A percentile compares a stretch with the other conserved stretches of the same genome.
phyloP scores from a whole-genome alignment of 2,888 invertebrate genomes.

The Sinhomidia bicolor region DNA sequence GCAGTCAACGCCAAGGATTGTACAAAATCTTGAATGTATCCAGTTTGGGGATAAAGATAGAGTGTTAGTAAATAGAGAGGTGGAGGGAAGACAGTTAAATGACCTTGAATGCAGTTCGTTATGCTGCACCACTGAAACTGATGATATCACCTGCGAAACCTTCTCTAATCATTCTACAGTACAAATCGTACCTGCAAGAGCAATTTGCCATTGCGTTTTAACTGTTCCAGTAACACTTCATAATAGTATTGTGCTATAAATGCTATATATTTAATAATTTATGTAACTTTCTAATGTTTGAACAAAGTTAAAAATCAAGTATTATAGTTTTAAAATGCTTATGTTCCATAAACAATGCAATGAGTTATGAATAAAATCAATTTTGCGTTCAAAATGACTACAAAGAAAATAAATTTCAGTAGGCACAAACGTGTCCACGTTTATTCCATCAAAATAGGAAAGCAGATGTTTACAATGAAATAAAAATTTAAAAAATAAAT shows the following conservation, averaged over 20 bases:
- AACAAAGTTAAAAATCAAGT: no score
- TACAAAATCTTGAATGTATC: constrained; percentile 42
- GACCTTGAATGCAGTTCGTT: constrained; percentile 45
- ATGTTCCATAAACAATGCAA: no score
- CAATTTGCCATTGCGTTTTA: constrained; percentile 63
- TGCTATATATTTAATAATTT: not conserved
- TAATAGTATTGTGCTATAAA: constrained; percentile 52
- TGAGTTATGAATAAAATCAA: no score
- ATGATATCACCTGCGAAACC: constrained; percentile 49
- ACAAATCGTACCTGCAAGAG: constrained; percentile 13
- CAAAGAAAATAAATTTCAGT: not conserved
- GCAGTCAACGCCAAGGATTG: not conserved
- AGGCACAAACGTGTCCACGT: constrained; percentile 38
- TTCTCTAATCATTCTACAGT: not conserved
- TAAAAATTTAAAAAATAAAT: no score
- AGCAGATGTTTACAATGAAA: constrained; percentile 38
- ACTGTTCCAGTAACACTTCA: constrained; percentile 23
- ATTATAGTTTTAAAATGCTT: no score
- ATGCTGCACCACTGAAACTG: constrained; percentile 67
- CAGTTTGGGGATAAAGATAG: constrained; percentile 66
- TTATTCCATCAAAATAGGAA: constrained; percentile 68
- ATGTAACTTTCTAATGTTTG: no score
- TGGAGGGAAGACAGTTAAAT: not conserved
- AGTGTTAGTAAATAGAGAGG: constrained; percentile 56
- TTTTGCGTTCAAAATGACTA: no score